Conservation (phyloP, 2,888 invertebrate genomes). For the Hydroisotoma schaefferi region DNA sequence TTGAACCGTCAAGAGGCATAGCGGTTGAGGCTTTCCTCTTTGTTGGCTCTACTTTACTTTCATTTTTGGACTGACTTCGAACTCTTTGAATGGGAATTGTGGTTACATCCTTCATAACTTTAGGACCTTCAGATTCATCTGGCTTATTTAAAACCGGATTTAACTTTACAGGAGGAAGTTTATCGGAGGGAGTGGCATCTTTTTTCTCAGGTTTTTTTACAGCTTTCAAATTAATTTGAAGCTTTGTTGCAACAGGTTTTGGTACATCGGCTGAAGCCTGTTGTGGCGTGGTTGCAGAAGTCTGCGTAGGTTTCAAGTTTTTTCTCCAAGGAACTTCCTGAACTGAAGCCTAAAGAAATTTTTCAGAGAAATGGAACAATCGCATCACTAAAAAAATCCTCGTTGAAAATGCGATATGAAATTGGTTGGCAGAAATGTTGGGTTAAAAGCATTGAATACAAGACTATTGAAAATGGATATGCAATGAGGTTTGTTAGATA, state of each 20-base stretch:
- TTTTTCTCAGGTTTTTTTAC: slow-evolving; percentile 37
- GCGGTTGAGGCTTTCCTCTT: not conserved
- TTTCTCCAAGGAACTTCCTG: slow-evolving; percentile 44
- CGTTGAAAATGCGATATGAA: too few relatives aligned
- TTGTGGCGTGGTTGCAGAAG: not conserved
- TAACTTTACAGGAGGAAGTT: slow-evolving; percentile 31
- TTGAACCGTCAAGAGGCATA: slow-evolving; percentile 9
- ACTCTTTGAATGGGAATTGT: slow-evolving; percentile 27
- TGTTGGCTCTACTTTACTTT: not conserved
- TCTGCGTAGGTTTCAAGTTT: slow-evolving; percentile 20
- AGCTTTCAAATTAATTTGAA: slow-evolving; percentile 43
- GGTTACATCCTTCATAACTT: slow-evolving; percentile 16
- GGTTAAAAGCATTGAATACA: too few relatives aligned
- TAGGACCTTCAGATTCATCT: not conserved
- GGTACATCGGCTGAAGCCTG: not conserved
- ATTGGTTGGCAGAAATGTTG: too few relatives aligned
- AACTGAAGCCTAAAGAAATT: too few relatives aligned
- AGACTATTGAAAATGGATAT: not conserved
- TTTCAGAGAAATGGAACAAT: too few relatives aligned
- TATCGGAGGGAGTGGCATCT: slow-evolving; percentile 18
- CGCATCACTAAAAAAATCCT: too few relatives aligned
- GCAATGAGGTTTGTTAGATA: too few relatives aligned
- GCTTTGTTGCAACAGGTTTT: slow-evolving; percentile 30
- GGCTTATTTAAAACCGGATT: slow-evolving; percentile 23
- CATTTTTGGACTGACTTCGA: slow-evolving; percentile 4